Conservation (phyloP, 2,113 vertebrate genomes). For the Stercorarius parasiticus region DNA sequence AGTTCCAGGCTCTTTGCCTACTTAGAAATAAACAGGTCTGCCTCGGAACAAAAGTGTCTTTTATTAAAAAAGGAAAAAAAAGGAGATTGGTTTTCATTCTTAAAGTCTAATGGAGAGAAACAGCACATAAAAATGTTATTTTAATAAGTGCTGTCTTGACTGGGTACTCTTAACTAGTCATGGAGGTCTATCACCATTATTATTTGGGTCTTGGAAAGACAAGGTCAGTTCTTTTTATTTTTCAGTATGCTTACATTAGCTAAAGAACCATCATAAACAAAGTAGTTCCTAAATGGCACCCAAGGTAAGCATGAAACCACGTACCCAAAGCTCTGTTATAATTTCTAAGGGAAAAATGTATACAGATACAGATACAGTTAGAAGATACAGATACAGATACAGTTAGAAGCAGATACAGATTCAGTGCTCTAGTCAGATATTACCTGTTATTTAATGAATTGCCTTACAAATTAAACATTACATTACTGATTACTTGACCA, state of each 20-base stretch:
- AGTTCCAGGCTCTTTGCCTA: neutral
- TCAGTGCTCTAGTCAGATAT: neutral
- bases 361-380: neutral
- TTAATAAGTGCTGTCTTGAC: neutral
- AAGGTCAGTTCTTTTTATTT: neutral
- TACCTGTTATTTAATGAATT: neutral
- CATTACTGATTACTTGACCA: neutral
- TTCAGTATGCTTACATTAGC: neutral
- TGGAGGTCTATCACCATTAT: neutral
- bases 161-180: neutral
- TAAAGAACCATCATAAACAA: neutral
- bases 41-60: neutral
- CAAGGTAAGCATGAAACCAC: neutral
- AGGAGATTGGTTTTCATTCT: slow-evolving; percentile 24
- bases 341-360: neutral
- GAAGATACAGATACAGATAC: neutral
- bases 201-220: neutral
- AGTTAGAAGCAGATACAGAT: neutral
- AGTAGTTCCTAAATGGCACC: neutral
- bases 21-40: slow-evolving; percentile 3
- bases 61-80: neutral
- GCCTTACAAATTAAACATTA: neutral
- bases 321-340: neutral
- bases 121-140: neutral
- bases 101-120: neutral